Percentiles rank a stretch among this genome's conserved stretches.
phyloP scores from a whole-genome alignment of 2,797 vertebrate genomes.

The Leptoclinus maculatus region DNA sequence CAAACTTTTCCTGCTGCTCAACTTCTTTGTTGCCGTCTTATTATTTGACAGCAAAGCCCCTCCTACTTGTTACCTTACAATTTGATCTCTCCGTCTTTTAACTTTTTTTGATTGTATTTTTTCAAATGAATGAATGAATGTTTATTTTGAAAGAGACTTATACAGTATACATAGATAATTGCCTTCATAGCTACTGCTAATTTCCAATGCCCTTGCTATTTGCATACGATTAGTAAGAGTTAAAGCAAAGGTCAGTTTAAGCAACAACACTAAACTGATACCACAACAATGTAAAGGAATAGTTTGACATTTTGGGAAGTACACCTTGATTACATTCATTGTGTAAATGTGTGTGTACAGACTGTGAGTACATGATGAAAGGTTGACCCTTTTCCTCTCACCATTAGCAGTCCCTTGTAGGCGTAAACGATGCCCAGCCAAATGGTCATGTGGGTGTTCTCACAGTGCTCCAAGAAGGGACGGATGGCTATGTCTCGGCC shows the following conservation, averaged over 20 bases:
- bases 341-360: constrained; percentile 12
- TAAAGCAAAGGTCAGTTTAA: not conserved
- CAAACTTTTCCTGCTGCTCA: not conserved
- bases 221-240: not conserved
- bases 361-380: constrained; percentile 23
- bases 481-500: constrained; percentile 98
- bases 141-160: not conserved
- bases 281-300: not conserved
- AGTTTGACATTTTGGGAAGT: not conserved
- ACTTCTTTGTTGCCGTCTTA: constrained; percentile 12
- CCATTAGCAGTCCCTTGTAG: constrained; percentile 99
- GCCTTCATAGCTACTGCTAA: not conserved
- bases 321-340: not conserved
- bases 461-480: constrained; percentile 98
- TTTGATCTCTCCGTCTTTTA: constrained; percentile 1
- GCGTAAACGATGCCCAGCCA: constrained; percentile 99
- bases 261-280: not conserved
- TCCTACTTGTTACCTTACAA: constrained; percentile 5
- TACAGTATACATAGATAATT: not conserved
- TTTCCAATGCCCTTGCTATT: not conserved
- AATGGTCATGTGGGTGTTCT: constrained; percentile 99
- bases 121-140: not conserved
- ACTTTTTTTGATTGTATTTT: not conserved
- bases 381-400: constrained; percentile 78
- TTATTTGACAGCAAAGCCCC: constrained; percentile 18